Base-by-base conservation (phyloP, 2,888 invertebrate species). In the Apocheima hispidaria region DNA sequence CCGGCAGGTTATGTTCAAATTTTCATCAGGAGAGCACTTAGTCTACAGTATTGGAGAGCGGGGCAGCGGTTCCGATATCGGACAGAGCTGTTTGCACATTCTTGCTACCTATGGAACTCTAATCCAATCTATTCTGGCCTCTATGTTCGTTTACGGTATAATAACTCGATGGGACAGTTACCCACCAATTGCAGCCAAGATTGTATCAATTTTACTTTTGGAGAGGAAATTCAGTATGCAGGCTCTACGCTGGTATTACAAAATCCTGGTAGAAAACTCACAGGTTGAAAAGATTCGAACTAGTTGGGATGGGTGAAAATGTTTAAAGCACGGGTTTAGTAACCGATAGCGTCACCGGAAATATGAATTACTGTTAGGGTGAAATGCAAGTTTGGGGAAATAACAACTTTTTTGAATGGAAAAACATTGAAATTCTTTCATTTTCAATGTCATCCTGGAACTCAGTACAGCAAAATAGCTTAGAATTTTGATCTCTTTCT, bases 1-100 rank as follows among this genome's bases (percentile, higher is more conserved):
- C 38, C 26, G 23, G 53, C 56, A 60, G 56, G 62, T 62, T 70
- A 61, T 72, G 73, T 70, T 72, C 72, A 75, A 78, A 74, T 77
- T 78, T 78, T 75, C 70, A 73, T 63, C 66, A 65, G 64, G 70
- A 79, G 76, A 72, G 74, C 73, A 73, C 79, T 77, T 69, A 71
- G 66, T 66, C 63, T 66, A 72, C 73, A 75, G 75, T 74, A 74
- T 70, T 67, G 71, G 67, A 64, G 70, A 66, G 63, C 60, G 66
- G 66, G 69, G 63, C 66, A 72, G 65, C 71, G 72, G n/a, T 78
- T 74, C 80, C 75, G 72, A 75, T 78, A 75, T 75, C 73, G 62
- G 57, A 51, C 63, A 66, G 65, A 66, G 65, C 63, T 66, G 63
- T 70, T 65, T 60, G 69, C 69, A 71, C 68, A 71, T 71, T 68